A percentile compares a stretch with the other conserved stretches of the same genome.
Conservation (phyloP, 1,140 invertebrate genomes). For the Teleogryllus occipitalis region DNA sequence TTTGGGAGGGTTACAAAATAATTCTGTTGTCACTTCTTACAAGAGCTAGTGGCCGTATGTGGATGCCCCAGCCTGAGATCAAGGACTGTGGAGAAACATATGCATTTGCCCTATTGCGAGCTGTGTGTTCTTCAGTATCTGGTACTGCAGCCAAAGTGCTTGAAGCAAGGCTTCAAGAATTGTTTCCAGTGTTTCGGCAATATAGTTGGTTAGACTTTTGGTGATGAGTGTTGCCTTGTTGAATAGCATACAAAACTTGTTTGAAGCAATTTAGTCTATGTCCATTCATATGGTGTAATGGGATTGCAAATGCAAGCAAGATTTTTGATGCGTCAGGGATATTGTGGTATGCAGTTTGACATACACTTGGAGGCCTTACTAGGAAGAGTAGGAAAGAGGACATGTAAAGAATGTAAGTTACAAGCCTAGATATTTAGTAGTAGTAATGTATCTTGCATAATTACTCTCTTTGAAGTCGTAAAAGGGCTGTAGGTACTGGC, state of each 20-base stretch:
- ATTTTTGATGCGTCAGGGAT: neutral
- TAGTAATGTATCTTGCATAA: no score
- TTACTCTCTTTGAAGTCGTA: no score
- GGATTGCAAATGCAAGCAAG: neutral
- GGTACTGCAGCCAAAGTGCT: neutral
- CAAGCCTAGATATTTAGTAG: no score
- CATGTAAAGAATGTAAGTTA: neutral
- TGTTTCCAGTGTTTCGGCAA: neutral
- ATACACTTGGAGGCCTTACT: no score
- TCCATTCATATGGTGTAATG: neutral
- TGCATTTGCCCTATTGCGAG: neutral
- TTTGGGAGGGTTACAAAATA: neutral
- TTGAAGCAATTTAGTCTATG: neutral
- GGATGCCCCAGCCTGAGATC: neutral
- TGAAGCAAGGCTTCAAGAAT: neutral
- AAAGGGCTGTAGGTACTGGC: no score
- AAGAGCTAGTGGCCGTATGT: neutral
- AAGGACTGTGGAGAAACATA: neutral
- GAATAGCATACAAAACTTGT: neutral
- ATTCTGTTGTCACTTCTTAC: neutral
- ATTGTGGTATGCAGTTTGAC: no score
- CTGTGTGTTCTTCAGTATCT: neutral
- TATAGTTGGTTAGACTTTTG: neutral
- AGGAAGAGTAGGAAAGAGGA: neutral
- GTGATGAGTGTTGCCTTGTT: neutral